Percentiles rank a stretch among this genome's conserved stretches.
Evolutionary conservation across 1,140 invertebrate species (phyloP).

Genomic region (Cyrtorhinus lividipennis): DNA sequence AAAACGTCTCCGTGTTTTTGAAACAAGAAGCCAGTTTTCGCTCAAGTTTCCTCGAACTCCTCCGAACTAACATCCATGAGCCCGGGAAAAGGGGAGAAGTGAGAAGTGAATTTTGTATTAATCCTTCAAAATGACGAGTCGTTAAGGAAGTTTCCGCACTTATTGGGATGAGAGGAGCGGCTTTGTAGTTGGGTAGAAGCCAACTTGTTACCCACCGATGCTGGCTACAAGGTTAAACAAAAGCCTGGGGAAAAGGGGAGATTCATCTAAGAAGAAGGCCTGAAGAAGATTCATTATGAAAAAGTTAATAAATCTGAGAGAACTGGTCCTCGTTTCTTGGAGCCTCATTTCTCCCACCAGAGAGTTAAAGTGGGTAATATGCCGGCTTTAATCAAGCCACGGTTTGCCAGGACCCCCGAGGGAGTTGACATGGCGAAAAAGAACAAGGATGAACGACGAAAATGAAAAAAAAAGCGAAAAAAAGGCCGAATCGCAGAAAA

Average conservation of each 20-base stretch:
- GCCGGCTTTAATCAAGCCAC: background rate
- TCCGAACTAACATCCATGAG: background rate
- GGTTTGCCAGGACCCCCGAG: background rate
- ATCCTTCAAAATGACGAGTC: background rate
- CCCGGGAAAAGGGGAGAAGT: background rate
- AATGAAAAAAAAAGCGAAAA: constrained; percentile 1
- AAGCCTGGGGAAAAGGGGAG: no score
- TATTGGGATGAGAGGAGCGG: background rate
- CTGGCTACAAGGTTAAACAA: constrained; percentile 2
- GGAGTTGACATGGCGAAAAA: background rate
- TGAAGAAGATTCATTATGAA: constrained; percentile 3
- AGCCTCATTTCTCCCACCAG: background rate
- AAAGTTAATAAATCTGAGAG: constrained; percentile 4
- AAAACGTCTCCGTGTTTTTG: no score
- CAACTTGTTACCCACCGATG: background rate
- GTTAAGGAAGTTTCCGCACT: background rate
- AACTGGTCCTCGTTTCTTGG: background rate
- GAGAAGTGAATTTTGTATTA: background rate
- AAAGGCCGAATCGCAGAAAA: background rate
- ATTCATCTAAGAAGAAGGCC: background rate
- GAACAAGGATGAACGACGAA: background rate
- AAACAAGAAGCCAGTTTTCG: no score
- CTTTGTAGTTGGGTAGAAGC: background rate
- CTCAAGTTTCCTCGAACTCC: no score
- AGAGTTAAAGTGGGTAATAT: constrained; percentile 3